Conservation (phyloP, 2,888 invertebrate species). For the Cheilosia vulpina region DNA sequence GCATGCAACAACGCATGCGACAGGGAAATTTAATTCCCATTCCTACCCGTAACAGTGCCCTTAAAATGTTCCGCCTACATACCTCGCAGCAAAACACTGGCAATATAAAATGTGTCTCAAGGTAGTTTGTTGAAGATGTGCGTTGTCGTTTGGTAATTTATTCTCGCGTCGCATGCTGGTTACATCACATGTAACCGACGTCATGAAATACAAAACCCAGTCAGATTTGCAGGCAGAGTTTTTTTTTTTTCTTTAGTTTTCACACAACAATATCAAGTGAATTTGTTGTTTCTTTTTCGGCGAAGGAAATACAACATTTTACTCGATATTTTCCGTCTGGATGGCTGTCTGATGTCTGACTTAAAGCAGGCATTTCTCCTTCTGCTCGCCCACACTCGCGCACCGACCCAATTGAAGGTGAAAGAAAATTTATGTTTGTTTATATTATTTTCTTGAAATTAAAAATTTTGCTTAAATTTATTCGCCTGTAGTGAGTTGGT, state of each 20-base stretch:
- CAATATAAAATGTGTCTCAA: slow-evolving; percentile 24
- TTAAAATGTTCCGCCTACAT: slow-evolving; percentile 15
- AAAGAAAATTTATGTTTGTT: slow-evolving; percentile 32
- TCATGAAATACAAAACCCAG: slow-evolving; percentile 61
- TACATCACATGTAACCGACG: slow-evolving; percentile 54
- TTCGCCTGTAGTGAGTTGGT: not conserved
- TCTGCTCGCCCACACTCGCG: slow-evolving; percentile 48
- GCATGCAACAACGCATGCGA: not conserved
- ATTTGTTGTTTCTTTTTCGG: slow-evolving; percentile 6
- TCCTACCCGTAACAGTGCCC: slow-evolving; percentile 24
- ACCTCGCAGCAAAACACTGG: slow-evolving; percentile 1
- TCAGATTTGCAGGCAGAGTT: slow-evolving; percentile 8
- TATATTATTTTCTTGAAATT: slow-evolving; percentile 8
- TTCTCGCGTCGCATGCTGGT: slow-evolving; percentile 48
- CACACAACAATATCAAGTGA: slow-evolving; percentile 5
- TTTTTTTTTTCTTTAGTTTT: slow-evolving; percentile 1
- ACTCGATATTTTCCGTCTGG: slow-evolving; percentile 29
- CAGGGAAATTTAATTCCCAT: slow-evolving; percentile 8
- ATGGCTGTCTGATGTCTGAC: slow-evolving; percentile 55
- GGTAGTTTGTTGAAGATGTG: slow-evolving; percentile 46
- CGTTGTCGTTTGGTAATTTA: slow-evolving; percentile 46
- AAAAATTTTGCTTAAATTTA: slow-evolving; percentile 6
- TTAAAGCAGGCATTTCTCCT: slow-evolving; percentile 49
- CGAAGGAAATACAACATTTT: slow-evolving; percentile 26
- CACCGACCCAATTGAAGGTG: slow-evolving; percentile 37